Conservation (phyloP, 2,888 invertebrate species). For the Phoronis australis region DNA sequence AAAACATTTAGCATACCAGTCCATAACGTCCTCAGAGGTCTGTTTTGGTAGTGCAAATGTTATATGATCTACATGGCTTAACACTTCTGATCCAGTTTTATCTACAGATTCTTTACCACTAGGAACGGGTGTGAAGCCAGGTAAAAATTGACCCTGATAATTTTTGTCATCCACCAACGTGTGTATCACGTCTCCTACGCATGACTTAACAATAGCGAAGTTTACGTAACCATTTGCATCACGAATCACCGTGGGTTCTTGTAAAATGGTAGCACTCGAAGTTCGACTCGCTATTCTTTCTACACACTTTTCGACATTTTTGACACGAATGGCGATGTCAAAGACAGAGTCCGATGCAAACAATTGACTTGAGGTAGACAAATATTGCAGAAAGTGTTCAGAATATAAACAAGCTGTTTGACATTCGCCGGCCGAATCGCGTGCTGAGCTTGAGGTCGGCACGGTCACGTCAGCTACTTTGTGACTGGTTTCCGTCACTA, state of each 20-base stretch:
- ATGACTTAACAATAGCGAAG: constrained; percentile 49
- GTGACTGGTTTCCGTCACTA: constrained; percentile 38
- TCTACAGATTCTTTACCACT: not conserved
- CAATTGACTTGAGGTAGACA: not conserved
- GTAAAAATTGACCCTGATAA: constrained; percentile 52
- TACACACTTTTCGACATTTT: constrained; percentile 31
- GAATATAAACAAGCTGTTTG: too few relatives aligned
- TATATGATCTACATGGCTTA: constrained; percentile 53
- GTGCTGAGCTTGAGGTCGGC: too few relatives aligned
- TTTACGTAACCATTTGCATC: constrained; percentile 43
- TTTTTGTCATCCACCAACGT: constrained; percentile 51
- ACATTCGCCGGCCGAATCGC: too few relatives aligned
- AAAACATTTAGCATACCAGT: constrained; percentile 53
- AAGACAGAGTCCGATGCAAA: constrained; percentile 44
- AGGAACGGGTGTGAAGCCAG: constrained; percentile 36
- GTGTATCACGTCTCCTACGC: constrained; percentile 54
- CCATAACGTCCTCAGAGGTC: constrained; percentile 39
- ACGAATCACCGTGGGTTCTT: constrained; percentile 24
- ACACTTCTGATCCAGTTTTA: constrained; percentile 3
- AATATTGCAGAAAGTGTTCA: too few relatives aligned
- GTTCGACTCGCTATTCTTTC: constrained; percentile 22
- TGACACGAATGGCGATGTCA: constrained; percentile 52
- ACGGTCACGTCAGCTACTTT: too few relatives aligned
- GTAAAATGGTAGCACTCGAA: constrained; percentile 36
- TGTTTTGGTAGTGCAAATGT: constrained; percentile 49